Evolutionary conservation across 2,797 vertebrate species (phyloP).

Genomic region (Myotis myotis): DNA sequence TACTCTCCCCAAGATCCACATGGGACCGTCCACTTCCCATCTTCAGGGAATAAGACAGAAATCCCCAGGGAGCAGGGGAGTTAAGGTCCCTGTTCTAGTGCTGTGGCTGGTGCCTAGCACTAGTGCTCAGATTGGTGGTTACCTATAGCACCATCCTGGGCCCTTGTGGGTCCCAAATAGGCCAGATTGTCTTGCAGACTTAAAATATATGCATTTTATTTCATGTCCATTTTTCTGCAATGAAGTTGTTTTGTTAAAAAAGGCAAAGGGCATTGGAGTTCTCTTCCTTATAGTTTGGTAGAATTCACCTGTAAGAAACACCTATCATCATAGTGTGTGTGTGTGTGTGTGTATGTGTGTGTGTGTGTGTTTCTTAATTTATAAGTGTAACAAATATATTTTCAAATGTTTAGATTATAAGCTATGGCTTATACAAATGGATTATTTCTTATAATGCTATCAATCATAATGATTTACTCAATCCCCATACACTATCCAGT

Average conservation of each 20-base stretch:
- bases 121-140: not conserved
- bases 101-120: accelerated
- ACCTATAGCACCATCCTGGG: not conserved
- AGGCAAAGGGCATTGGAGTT: not conserved
- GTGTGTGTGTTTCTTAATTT: not conserved
- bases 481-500: not conserved
- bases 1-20: not conserved
- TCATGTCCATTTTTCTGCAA: not conserved
- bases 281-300: not conserved
- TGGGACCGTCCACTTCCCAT: accelerated
- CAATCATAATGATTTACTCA: not conserved
- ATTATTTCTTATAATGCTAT: not conserved
- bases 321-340: not conserved
- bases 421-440: not conserved
- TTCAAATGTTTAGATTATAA: not conserved
- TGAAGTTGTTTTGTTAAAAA: not conserved
- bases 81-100: too few species aligned
- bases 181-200: not conserved
- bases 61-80: too few species aligned
- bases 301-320: not conserved
- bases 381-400: not conserved
- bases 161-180: not conserved
- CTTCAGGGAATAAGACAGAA: not conserved
- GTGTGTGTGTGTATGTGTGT: not conserved
- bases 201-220: not conserved